Evolutionary conservation across 2,888 invertebrate species (phyloP).

Genomic region (Keiferia lycopersicella): DNA sequence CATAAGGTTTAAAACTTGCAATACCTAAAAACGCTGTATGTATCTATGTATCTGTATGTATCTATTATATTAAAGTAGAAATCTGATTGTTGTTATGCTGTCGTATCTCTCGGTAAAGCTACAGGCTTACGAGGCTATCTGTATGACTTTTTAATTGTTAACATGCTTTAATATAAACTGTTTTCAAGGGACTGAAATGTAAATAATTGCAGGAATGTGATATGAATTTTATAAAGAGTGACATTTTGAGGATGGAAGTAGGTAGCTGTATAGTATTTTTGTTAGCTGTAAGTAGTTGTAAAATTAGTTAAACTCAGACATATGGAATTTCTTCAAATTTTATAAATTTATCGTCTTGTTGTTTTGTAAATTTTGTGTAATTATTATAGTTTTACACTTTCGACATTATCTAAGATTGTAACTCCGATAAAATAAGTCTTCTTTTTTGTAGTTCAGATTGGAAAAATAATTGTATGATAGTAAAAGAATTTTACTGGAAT

Average conservation of each 20-base stretch:
- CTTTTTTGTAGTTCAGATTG: no score
- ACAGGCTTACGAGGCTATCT: not conserved
- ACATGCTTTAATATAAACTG: constrained; percentile 36
- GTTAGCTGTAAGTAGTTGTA: constrained; percentile 6
- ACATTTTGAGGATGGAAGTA: constrained; percentile 17
- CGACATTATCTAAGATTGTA: not conserved
- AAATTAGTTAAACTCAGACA: not conserved
- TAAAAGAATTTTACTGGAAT: no score
- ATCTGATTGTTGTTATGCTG: no score
- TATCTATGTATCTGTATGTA: no score
- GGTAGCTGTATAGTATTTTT: constrained; percentile 1
- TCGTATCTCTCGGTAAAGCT: no score
- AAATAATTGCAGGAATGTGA: constrained; percentile 43
- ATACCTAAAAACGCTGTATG: no score
- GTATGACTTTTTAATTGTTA: constrained; percentile 36
- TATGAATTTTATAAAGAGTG: constrained; percentile 34
- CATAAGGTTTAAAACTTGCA: no score
- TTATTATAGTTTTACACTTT: not conserved
- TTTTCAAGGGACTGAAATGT: constrained; percentile 43
- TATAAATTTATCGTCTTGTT: not conserved
- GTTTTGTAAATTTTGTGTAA: not conserved
- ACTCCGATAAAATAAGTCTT: no score
- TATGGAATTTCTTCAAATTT: constrained; percentile 12
- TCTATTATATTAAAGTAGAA: no score
- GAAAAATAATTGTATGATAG: no score